Conservation (phyloP, 2,888 invertebrate species). For the Quadriops clusia region DNA sequence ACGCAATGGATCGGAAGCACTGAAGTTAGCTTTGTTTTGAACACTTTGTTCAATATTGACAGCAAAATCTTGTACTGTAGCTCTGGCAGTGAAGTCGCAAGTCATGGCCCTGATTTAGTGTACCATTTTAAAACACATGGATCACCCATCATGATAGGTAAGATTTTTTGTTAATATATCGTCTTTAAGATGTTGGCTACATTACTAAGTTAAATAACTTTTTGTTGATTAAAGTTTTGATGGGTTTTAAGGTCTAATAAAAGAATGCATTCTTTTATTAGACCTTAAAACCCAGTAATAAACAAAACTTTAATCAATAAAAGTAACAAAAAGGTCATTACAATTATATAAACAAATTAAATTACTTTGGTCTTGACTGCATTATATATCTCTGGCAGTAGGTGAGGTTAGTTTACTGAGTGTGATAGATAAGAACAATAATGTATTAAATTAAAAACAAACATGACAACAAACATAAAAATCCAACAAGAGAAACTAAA, state of each 20-base stretch:
- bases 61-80: slow-evolving; percentile 75
- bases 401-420: too few species aligned
- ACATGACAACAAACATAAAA: too few species aligned
- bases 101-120: slow-evolving; percentile 68
- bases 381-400: too few species aligned
- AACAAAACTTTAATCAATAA: not conserved
- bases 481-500: too few species aligned
- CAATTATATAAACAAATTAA: slow-evolving; percentile 3
- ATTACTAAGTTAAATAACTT: too few species aligned
- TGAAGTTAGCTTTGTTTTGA: slow-evolving; percentile 88
- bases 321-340: slow-evolving; percentile 1
- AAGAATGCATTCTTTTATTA: too few species aligned
- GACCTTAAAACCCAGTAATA: too few species aligned
- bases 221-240: too few species aligned
- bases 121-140: slow-evolving; percentile 89
- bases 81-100: slow-evolving; percentile 71
- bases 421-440: too few species aligned
- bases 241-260: too few species aligned
- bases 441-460: too few species aligned
- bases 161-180: slow-evolving; percentile 20
- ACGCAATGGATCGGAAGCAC: slow-evolving; percentile 97
- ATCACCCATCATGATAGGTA: slow-evolving; percentile 97
- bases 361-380: not conserved
- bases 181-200: too few species aligned
- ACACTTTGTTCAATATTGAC: slow-evolving; percentile 63